These are phyloP conservation scores for Siphlonurus alternatus DNA, from an alignment of 2,888 invertebrate species.

Conservation along the genomic window DNA sequence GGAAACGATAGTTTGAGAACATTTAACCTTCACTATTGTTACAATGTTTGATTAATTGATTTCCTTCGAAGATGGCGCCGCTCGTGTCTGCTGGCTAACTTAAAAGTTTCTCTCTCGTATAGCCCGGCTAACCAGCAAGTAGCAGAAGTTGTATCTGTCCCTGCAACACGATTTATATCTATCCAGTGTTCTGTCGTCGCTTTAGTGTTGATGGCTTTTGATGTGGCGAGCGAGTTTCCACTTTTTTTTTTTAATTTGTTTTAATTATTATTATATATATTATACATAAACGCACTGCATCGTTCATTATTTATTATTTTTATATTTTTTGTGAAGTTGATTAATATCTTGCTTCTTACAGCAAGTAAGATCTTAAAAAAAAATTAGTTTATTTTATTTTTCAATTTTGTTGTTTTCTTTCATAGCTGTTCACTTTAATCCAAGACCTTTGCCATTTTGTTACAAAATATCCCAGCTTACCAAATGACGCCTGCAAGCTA, in stretches of 20 bases:
- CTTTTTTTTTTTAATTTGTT: slow-evolving; percentile 13
- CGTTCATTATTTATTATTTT: slow-evolving; percentile 8
- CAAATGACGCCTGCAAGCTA: no score
- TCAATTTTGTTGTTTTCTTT: not conserved
- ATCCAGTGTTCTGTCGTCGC: not conserved
- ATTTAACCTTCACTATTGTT: not conserved
- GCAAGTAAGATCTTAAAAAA: not conserved
- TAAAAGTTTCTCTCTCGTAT: not conserved
- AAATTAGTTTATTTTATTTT: not conserved
- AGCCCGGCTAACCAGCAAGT: no score
- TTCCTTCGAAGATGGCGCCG: not conserved
- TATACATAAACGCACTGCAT: slow-evolving; percentile 9
- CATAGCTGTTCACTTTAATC: not conserved
- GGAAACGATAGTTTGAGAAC: no score
- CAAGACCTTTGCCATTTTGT: not conserved
- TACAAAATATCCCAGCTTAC: no score
- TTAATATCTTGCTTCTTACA: not conserved
- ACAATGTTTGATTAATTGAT: not conserved
- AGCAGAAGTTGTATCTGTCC: not conserved
- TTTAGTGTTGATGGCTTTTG: not conserved
- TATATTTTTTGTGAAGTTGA: slow-evolving; percentile 2
- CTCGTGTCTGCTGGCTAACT: not conserved
- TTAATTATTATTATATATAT: slow-evolving; percentile 9
- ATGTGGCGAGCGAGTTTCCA: not conserved
- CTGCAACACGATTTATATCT: not conserved